Base-by-base conservation (phyloP, 2,113 vertebrate genomes). In the Baryphthengus martii region DNA sequence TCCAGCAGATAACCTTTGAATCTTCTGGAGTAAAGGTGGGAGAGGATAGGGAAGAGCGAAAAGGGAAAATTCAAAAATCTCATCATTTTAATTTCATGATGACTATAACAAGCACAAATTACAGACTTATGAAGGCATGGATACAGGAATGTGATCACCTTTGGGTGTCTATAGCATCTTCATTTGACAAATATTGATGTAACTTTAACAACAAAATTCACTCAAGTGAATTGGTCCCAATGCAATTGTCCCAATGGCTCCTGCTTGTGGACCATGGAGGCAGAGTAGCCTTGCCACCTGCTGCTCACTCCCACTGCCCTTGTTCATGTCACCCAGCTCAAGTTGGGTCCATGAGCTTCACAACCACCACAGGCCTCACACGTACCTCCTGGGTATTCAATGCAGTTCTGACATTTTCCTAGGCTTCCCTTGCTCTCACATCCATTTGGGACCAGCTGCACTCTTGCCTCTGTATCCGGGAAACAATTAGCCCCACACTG, bases 251-350 rank as follows among this genome's bases (percentile, higher is more conserved):
- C 9, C 2, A 0, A 31, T n/a, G 55, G 55, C 31, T 19, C 19
- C 31, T 56, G 55, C 6, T 16, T 49, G 11, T 1, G 2, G 9
- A 75, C 18, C 13, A 42, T 31, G 26, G 10, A 24, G 4, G 8
- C 10, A 59, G 12, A 5, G 13, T n/a, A 37, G 9, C 7, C 33
- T 39, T 21, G 5, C 15, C 39, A 7, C 47, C 11, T 3, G 2
- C 14, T 80, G 16, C 7, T 73, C 4, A 1, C 2, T 63, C 6
- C n/a, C 3, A 1, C 1, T 35, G 8, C 21, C 37, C 5, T 49
- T 9, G 0, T 4, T 11, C 1, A 1, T 33, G 3, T 17, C 19
- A 29, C 8, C 3, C 15, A n/a, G 10, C 3, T 63, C 19, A 68
- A 10, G 13, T 0, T 52, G 29, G 6, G 1, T 24, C 19, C 3